A percentile compares a stretch with the other conserved stretches of the same genome.
These are phyloP conservation scores for Apistogramma diplotaenia DNA, from an alignment of 2,113 vertebrate species.

Conservation along the genomic window DNA sequence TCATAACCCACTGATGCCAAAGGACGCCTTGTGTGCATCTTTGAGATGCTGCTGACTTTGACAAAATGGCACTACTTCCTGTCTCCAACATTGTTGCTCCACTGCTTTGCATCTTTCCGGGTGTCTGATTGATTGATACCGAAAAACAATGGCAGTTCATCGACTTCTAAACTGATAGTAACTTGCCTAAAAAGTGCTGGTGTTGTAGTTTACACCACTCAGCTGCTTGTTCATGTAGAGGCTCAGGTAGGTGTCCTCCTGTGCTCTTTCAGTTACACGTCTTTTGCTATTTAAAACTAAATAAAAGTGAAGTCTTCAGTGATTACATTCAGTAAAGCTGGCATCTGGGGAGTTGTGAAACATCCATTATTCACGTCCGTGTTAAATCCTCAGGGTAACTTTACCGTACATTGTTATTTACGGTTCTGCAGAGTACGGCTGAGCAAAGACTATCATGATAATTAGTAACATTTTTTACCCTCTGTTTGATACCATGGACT, in stretches of 20 bases:
- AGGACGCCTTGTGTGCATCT: background rate
- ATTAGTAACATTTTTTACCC: constrained; percentile 4
- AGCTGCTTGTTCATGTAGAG: background rate
- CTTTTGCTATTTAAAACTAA: background rate
- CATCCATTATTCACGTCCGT: constrained; percentile 12
- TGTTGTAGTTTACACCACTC: background rate
- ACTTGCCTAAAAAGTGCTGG: background rate
- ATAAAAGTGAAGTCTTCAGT: background rate
- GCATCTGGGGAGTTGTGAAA: background rate
- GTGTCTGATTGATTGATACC: background rate
- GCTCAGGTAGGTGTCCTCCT: background rate
- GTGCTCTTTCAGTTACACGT: background rate
- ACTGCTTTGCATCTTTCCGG: background rate
- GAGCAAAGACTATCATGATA: constrained; percentile 20
- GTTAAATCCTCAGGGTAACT: constrained; percentile 28
- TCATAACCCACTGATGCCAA: background rate
- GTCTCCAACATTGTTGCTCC: background rate
- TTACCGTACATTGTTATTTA: constrained; percentile 50
- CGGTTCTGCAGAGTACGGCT: constrained; percentile 4
- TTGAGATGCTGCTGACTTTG: background rate
- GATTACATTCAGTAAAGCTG: background rate
- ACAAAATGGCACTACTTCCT: no score
- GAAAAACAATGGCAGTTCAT: background rate
- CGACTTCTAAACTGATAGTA: background rate
- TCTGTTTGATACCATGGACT: constrained; percentile 24